Evolutionary conservation across 2,888 invertebrate species (phyloP), one percentile per base, ranked within the genome.

Genomic region (Drosophila tanythrix): DNA sequence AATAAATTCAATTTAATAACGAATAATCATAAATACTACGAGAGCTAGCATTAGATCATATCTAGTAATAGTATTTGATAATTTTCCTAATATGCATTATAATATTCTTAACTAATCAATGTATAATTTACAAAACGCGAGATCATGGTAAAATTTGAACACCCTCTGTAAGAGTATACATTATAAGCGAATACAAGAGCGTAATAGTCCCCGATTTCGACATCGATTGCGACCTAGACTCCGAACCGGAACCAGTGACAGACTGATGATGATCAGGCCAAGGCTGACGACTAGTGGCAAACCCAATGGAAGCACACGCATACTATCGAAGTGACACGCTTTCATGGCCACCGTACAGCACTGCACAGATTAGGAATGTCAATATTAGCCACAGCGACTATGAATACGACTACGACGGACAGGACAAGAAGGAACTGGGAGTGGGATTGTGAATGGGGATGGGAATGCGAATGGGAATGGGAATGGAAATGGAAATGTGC

Each of bases 271-370:
- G 77, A 76, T 76, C 78, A 51, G 74, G 64, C 69, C 59, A 68
- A 70, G 58, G 66, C 73, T 64, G 69, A 10, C 21, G 63, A 40
- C 71, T 64, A 79, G n/a, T 31, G 63, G 63, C 75, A 64, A 86
- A 59, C 78, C 81, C 86, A 82, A 83, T 86, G 81, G 85, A 74
- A 68, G 62, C 63, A 81, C 85, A 87, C 89, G 84, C 89, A 88
- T 87, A 85, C 82, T 86, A 86, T 78, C 89, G 75, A 83, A 86
- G 87, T 86, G 85, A 88, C 85, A 87, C 87, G 85, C 83, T 86
- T 86, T 88, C 83, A 78, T 87, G 87, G 87, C 67, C 86, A 76
- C 52, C 86, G 71, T 85, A 73, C 58, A 74, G 67, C 68, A 75
- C 68, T 76, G 80, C 85, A 85, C 82, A 88, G 85, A 86, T 86